Conservation (phyloP, 2,888 invertebrate species). For the Tinea trinotella region DNA sequence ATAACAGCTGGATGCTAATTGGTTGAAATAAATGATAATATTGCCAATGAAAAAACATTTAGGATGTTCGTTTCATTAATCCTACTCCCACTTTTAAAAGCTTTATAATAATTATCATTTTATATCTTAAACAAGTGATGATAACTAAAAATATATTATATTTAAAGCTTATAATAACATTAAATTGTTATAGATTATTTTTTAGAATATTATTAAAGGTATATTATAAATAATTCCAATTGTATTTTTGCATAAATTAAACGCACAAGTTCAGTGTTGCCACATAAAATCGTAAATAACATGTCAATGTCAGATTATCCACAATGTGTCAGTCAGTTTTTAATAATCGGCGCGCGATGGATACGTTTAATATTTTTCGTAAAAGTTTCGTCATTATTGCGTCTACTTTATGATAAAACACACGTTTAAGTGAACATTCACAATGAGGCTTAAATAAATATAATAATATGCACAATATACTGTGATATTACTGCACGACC, state of each 20-base stretch:
- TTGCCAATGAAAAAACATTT: neutral
- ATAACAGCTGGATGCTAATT: neutral
- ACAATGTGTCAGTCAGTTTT: constrained; percentile 7
- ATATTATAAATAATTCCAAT: neutral
- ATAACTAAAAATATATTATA: neutral
- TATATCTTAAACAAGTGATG: neutral
- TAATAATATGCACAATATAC: constrained; percentile 34
- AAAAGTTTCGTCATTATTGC: constrained; percentile 27
- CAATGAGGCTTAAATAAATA: constrained; percentile 52
- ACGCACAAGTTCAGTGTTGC: neutral
- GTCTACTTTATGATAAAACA: constrained; percentile 33
- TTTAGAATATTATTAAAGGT: neutral
- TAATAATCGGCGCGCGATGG: constrained; percentile 8
- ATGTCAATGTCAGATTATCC: neutral
- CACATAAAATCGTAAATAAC: neutral
- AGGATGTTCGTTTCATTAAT: too few species aligned
- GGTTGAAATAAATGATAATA: neutral
- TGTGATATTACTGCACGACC: constrained; percentile 30
- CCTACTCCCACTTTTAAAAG: too few species aligned
- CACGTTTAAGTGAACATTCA: constrained; percentile 37
- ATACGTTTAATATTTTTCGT: neutral
- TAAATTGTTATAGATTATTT: neutral
- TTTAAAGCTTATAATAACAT: neutral
- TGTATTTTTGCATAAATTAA: neutral
- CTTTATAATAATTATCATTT: too few species aligned